Evolutionary conservation across 2,113 vertebrate genomes (phyloP), one percentile per base, ranked within the genome.

Genomic region (Epinephelus lanceolatus): DNA sequence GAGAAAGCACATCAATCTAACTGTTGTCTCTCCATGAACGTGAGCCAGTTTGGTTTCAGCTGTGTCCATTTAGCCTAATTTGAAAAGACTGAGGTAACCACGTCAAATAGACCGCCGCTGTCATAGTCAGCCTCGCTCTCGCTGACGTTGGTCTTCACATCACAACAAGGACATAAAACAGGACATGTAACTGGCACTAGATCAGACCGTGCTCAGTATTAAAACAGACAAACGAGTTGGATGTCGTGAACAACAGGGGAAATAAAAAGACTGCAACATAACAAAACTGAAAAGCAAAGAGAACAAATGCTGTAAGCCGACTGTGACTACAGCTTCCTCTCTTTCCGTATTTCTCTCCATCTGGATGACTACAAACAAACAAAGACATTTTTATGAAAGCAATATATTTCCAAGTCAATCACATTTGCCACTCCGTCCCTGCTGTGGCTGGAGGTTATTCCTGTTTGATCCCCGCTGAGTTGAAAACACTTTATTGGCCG

Each of bases 331-430:
- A 40, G 8, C n/a, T 51, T 62, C 57, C 27, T 72, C 21, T 37
- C 17, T 14, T 30, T 68, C 25, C n/a, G 23, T 42, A 9, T 70
- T 8, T 23, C 3, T 10, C 18, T 56, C 53, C 40, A 65, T 62
- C 63, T 49, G 19, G 27, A 62, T 15, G 52, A 60, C 13, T 10
- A 11, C n/a, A 81, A 78, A 70, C 63, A 87, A 51, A 82, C 8
- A 75, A 67, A 86, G 59, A 78, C 3, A 33, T 71, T 85, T 84
- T 89, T 62, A 80, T 89, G 56, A 87, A 88, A 77, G 71, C 80
- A 87, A 84, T 88, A 59, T 80, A 78, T 83, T 80, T 87, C 65
- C 42, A 30, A 77, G 30, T 83, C 84, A 82, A 73, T 86, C 88
- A 80, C 51, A 67, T 45, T 51, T 42, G 30, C 69, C 56, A 57